Evolutionary conservation across 1,140 invertebrate species (phyloP), one percentile per base, ranked within the genome.

Genomic region (Trichonephila clavipes): DNA sequence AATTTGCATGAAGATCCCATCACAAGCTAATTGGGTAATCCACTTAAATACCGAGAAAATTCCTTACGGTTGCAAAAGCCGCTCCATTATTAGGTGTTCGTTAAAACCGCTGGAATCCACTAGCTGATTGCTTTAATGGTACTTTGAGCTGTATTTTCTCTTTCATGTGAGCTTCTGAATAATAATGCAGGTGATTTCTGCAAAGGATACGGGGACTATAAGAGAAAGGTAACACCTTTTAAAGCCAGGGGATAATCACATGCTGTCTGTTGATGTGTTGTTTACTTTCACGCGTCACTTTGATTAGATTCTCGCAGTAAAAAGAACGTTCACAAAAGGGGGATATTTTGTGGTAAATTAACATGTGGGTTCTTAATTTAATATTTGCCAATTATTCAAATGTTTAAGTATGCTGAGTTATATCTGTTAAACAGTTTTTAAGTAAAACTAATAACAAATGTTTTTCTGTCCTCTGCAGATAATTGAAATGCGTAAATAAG

Each of bases 1-100:
- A 82, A 92, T 92, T 85, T 92, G 90, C 90, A 92, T 92, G 58
- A 24, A 64, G 82, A 83, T 64, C 81, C 62, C 90, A 92, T 92
- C 34, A 51, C 44, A 10, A 66, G 77, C 34, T 92, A 92, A 92
- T 92, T 92, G 82, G 61, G n/a, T 92, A 77, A 92, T 92, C 90
- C 90, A 92, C 90, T 92, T 92, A 92, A 83, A 66, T 83, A 69
- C 51, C 24, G 69, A 28, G 82, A 85, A 82, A 92, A 85, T 92
- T 92, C 90, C 86, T 92, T 92, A 92, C 77, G 19, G 72, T 21
- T 34, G 59, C 85, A 34, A 87, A 90, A 44, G 62, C 77, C 77
- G 44, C 51, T 85, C 58, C 61, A 85, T 85, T 85, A 85, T 85
- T 40, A 92, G 61, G 44, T 85, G 82, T 92, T 92, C 77, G 34